Evolutionary conservation across 2,797 vertebrate genomes (phyloP).

Genomic region (Gallinago stenura): DNA sequence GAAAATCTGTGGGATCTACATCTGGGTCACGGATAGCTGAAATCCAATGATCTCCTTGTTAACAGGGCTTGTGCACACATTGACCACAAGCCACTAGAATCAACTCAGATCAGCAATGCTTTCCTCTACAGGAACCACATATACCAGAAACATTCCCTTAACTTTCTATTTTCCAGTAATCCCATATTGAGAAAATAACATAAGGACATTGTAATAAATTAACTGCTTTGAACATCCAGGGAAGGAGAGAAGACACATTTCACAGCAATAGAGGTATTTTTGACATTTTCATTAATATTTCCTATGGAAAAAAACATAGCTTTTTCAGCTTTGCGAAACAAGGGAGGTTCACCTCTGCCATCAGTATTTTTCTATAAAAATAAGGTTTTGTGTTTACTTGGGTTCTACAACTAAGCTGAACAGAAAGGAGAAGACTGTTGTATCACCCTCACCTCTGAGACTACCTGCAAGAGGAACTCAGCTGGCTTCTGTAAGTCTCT

Average conservation of each 20-base stretch:
- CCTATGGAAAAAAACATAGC: slow-evolving; percentile 11
- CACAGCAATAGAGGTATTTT: slow-evolving; percentile 70
- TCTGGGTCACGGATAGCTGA: not conserved
- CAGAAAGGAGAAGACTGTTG: slow-evolving; percentile 62
- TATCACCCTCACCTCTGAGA: slow-evolving; percentile 26
- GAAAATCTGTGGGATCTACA: not conserved
- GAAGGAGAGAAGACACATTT: slow-evolving; percentile 29
- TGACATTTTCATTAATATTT: slow-evolving; percentile 65
- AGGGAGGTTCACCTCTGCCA: slow-evolving; percentile 55
- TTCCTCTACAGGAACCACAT: not conserved
- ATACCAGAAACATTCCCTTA: not conserved
- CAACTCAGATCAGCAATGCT: not conserved
- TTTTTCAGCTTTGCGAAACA: slow-evolving; percentile 55
- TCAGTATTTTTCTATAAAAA: slow-evolving; percentile 73
- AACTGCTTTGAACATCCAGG: slow-evolving; percentile 38
- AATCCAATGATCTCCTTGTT: not conserved
- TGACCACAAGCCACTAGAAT: not conserved
- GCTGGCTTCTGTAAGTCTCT: slow-evolving; percentile 9
- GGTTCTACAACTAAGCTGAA: slow-evolving; percentile 67
- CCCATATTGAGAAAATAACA: not conserved
- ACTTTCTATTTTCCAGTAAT: slow-evolving; percentile 36
- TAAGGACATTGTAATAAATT: slow-evolving; percentile 49
- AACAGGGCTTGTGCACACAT: not conserved
- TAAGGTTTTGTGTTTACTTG: slow-evolving; percentile 67
- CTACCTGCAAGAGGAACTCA: not conserved